Evolutionary conservation across 2,888 invertebrate genomes (phyloP), one percentile per base, ranked within the genome.

Genomic region (Rhamnusium bicolor): DNA sequence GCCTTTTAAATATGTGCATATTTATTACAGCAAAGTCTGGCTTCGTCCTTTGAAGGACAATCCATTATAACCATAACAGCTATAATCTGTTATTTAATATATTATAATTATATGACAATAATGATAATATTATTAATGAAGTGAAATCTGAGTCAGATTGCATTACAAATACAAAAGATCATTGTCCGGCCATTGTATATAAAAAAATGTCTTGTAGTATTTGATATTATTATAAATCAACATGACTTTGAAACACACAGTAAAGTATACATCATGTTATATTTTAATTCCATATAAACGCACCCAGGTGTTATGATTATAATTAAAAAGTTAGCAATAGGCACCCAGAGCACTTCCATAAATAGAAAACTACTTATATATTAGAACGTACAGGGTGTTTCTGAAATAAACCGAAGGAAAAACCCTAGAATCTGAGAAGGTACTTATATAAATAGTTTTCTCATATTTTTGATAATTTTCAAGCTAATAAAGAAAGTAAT

Each of bases 21-120:
- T 69, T 62, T 69, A 69, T 61, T 69, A 69, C 29, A 18, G 1
- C n/a, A 4, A 16, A 18, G n/a, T 7, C 53, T 18, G 29, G 14
- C 54, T 60, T 51, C 78, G 78, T 73, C 78, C 78, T 78, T 78
- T 69, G 72, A 78, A 78, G 78, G 78, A 71, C 78, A 78, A 62
- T 47, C 51, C 62, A 69, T 72, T 74, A 72, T 68, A 65, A 69
- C 21, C 6, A 32, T 46, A 46, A 46, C 10, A 6, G 19, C 32
- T 46, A 61, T 21, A 61, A 16, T 18, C 32, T 40, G 16, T 32
- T 12, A 19, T 61, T 61, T 61, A 61, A 46, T 46, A 6, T 61
- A 61, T 68, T 58, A 46, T 49, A 49, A 63, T 63, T 18, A 27
- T 51, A 63, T 46, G 53, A 53, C 53, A 65, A 51, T 53, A 51